Evolutionary conservation across 1,140 invertebrate genomes (phyloP), one percentile per base, ranked within the genome.

Genomic region (Drosophila ercepeae): DNA sequence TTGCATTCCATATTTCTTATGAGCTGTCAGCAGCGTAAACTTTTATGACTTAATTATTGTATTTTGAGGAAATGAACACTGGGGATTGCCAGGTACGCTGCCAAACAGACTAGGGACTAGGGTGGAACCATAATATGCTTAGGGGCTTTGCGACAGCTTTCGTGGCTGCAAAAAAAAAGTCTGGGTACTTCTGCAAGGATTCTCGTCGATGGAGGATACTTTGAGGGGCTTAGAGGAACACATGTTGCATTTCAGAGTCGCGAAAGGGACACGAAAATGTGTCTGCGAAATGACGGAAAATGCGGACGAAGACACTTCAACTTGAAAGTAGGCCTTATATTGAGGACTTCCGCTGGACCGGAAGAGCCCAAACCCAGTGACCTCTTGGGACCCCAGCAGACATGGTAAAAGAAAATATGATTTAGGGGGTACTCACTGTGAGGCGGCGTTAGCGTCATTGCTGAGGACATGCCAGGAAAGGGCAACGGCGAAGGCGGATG

Each of bases 361-460:
- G 3, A 29, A 29, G 8, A 19, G 14, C n/a, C n/a, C 46, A 76
- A 81, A 79, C 79, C 81, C 54, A 86, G 53, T 86, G 82, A 84
- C 81, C 81, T 50, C 16, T 27, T 19, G 5, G 32, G 45, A 7
- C 23, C 8, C n/a, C 5, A 18, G 41, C 13, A 29, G 27, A 27
- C 5, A 9, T 2, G 34, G 18, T 19, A 7, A 64, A 48, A 72
- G 21, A 39, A 50, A 23, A 41, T 36, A 36, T 11, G 36, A 36
- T 13, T 1, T 32, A 32, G 11, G 11, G 0, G 7, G 7, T 92
- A 95, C 94, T 95, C 92, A 94, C 94, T 95, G 72, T 93, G 95
- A 25, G 95, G 95, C 73, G 95, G 95, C 41, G 95, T 96, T 65
- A 96, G 92, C 18, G 95, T 94, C 61, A 97, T 91, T 4, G 95